Percentiles rank a stretch among this genome's conserved stretches.
These are phyloP conservation scores for Avahi laniger DNA, from an alignment of 2,797 vertebrate species.

Conservation along the genomic window DNA sequence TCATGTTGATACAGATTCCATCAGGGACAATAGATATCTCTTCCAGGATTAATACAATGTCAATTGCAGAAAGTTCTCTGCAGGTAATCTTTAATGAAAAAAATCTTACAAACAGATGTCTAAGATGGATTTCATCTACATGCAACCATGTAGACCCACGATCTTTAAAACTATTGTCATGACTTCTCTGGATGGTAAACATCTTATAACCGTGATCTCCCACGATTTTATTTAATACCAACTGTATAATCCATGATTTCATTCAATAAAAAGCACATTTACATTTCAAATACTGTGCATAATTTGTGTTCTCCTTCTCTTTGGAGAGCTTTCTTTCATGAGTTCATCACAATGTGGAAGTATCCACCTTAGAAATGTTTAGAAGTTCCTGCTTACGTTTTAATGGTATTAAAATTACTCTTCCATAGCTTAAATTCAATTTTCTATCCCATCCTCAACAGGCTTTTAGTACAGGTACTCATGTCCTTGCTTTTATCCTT, in stretches of 20 bases:
- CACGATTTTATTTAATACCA: background rate
- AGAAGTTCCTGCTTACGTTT: conserved; percentile 11
- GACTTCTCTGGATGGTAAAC: too few species aligned
- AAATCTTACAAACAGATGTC: background rate
- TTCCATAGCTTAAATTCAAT: conserved; percentile 50
- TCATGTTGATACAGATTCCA: background rate
- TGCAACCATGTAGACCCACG: too few species aligned
- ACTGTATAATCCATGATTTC: background rate
- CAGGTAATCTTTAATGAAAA: background rate
- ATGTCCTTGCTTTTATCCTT: background rate
- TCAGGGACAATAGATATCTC: background rate
- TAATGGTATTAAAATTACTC: conserved; percentile 54
- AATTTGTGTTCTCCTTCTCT: background rate
- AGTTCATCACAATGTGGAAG: background rate
- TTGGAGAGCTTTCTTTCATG: background rate
- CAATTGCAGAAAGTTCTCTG: background rate
- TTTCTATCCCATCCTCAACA: background rate
- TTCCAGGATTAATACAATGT: background rate
- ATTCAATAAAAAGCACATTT: background rate
- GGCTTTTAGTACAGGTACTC: conserved; percentile 2
- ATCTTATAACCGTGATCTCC: fast-evolving
- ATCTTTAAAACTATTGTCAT: background rate
- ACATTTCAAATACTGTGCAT: background rate
- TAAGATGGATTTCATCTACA: background rate
- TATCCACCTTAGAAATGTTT: background rate